A percentile compares a stretch with the other conserved stretches of the same genome.
phyloP scores from a whole-genome alignment of 2,888 invertebrate genomes.

The Leptopilina myrica region DNA sequence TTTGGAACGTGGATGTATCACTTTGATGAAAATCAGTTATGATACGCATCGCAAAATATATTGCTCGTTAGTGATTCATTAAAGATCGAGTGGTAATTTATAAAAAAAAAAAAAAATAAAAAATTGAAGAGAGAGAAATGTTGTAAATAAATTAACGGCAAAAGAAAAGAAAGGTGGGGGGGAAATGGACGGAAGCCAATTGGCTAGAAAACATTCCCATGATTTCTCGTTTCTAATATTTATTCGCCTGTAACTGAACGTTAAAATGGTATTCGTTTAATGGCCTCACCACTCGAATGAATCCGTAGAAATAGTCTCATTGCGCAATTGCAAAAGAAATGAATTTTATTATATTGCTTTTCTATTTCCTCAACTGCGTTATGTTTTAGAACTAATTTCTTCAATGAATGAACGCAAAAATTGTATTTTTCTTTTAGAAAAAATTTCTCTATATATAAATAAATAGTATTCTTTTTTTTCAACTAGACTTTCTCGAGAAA shows the following conservation, averaged over 20 bases:
- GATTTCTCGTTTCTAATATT: constrained; percentile 33
- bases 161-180: background rate
- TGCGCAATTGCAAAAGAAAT: constrained; percentile 24
- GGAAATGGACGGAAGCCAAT: constrained; percentile 24
- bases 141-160: constrained; percentile 6
- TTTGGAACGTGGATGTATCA: background rate
- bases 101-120: too few species aligned
- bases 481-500: too few species aligned
- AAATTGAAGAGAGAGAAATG: background rate
- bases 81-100: background rate
- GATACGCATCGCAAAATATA: constrained; percentile 11
- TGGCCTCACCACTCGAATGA: constrained; percentile 22
- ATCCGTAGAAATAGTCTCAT: constrained; percentile 26
- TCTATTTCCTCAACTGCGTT: constrained; percentile 16
- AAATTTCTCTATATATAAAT: too few species aligned
- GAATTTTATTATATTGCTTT: constrained; percentile 8
- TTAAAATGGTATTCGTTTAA: constrained; percentile 33
- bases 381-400: constrained; percentile 1
- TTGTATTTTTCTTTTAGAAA: too few species aligned
- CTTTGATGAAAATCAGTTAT: background rate
- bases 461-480: too few species aligned
- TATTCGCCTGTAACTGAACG: constrained; percentile 33
- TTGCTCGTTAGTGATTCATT: constrained; percentile 14
- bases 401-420: too few species aligned
- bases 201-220: constrained; percentile 19